A percentile compares a stretch with the other conserved stretches of the same genome.
These are phyloP conservation scores for Myioborus melanocephalus DNA, from an alignment of 2,797 vertebrate species.

Conservation along the genomic window DNA sequence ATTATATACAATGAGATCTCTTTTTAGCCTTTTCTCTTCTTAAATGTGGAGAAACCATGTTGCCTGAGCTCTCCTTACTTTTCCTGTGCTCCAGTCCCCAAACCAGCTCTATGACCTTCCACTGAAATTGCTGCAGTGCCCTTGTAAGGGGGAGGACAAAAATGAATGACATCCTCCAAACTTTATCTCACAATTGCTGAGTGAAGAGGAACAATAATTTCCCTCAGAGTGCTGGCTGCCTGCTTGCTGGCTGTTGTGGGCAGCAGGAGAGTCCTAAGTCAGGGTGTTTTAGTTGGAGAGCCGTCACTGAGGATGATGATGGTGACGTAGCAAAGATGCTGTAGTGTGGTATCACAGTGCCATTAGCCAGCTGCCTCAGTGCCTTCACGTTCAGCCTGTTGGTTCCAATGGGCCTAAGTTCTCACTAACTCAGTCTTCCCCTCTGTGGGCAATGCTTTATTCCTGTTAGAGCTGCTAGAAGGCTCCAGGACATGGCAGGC, in stretches of 20 bases:
- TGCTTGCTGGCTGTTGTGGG: neutral
- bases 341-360: neutral
- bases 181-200: fast-evolving
- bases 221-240: neutral
- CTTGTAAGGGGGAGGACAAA: neutral
- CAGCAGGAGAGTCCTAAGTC: neutral
- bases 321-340: neutral
- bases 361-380: neutral
- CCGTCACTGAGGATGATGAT: fast-evolving
- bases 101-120: neutral
- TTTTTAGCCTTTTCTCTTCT: neutral
- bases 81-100: neutral
- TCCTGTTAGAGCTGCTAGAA: neutral
- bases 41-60: neutral
- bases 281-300: neutral
- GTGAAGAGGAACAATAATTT: neutral
- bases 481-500: neutral
- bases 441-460: neutral
- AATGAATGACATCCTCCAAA: neutral
- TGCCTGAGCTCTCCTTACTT: neutral
- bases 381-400: neutral
- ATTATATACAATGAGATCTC: neutral
- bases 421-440: neutral
- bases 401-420: neutral
- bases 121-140: neutral